phyloP scores from a whole-genome alignment of 2,113 vertebrate species.

The Cettia cetti region DNA sequence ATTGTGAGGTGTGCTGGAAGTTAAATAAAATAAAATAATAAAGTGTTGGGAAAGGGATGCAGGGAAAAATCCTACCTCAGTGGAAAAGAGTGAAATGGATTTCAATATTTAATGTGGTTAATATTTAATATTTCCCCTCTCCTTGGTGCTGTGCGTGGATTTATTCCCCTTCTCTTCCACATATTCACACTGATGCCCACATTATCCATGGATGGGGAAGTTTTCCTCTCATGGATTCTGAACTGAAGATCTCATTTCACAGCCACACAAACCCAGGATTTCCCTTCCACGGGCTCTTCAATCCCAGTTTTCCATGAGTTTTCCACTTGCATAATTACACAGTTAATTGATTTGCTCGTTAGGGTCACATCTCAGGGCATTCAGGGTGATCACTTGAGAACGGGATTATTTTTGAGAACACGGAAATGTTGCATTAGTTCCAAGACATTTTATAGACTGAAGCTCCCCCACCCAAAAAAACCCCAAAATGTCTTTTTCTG shows the following conservation, averaged over 20 bases:
- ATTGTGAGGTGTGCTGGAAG: background rate
- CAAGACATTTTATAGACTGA: background rate
- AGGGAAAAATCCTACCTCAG: background rate
- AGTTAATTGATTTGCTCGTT: background rate
- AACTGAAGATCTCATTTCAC: background rate
- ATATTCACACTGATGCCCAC: background rate
- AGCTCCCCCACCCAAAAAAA: background rate
- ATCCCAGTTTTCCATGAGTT: background rate
- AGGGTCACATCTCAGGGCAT: accelerated
- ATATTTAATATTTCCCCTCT: background rate
- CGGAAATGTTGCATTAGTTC: background rate
- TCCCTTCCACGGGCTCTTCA: background rate
- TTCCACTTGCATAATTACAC: background rate
- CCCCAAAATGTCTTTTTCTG: background rate
- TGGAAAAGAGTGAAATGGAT: background rate
- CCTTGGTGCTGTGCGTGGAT: background rate
- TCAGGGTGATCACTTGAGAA: background rate
- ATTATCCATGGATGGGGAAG: background rate
- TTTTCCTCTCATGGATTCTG: background rate
- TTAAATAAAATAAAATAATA: background rate
- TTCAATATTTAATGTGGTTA: background rate
- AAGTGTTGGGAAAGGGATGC: background rate
- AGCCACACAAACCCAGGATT: background rate
- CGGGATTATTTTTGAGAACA: background rate
- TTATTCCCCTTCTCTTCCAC: background rate